Percentiles rank a stretch among this genome's conserved stretches.
Evolutionary conservation across 2,888 invertebrate genomes (phyloP).

Genomic region (Leptarthrus brevirostris): DNA sequence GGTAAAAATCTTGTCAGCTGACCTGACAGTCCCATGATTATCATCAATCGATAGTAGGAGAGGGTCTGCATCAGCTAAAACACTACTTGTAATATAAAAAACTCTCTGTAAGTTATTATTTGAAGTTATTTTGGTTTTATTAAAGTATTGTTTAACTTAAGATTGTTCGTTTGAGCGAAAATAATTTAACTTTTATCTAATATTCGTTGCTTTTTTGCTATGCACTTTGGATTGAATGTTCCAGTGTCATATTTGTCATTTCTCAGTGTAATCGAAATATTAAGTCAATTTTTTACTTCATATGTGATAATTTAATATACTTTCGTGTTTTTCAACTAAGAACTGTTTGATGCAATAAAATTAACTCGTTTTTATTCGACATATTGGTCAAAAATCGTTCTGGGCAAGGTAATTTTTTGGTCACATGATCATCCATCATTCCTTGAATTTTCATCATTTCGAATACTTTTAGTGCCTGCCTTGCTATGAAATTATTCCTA

Average conservation of each 20-base stretch:
- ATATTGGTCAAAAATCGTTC: too few species aligned
- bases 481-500: too few species aligned
- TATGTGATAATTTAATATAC: too few species aligned
- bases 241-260: background rate
- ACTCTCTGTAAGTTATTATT: constrained; percentile 28
- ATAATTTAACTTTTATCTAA: too few species aligned
- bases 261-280: too few species aligned
- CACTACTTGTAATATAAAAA: constrained; percentile 9
- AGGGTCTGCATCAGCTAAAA: background rate
- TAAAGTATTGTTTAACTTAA: background rate
- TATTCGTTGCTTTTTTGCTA: background rate
- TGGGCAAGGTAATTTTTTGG: background rate
- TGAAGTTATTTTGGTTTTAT: background rate
- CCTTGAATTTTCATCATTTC: too few species aligned
- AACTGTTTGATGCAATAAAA: too few species aligned
- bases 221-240: background rate
- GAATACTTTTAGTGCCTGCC: too few species aligned
- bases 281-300: too few species aligned
- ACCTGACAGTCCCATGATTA: constrained; percentile 47
- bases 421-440: background rate
- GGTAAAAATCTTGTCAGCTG: constrained; percentile 28
- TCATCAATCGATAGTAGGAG: constrained; percentile 1
- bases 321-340: too few species aligned
- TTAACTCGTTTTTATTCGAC: too few species aligned
- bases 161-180: background rate